Base-by-base conservation (phyloP, 2,797 vertebrate species). In the Hoplostethus mediterraneus region DNA sequence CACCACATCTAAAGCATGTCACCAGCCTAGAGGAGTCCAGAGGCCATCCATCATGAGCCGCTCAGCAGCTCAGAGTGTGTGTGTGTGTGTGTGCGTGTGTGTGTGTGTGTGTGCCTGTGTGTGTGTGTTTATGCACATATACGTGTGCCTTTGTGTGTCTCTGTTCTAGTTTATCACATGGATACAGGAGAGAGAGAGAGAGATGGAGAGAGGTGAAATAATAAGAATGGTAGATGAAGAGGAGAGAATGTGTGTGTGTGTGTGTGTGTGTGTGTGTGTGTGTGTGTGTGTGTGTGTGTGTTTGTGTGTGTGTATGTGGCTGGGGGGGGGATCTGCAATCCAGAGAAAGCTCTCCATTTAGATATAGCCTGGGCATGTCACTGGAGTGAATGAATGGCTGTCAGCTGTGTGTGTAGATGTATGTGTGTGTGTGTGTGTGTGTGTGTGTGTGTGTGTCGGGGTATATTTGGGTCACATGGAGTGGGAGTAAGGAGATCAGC, bases 291-390 rank as follows among this genome's bases (percentile, higher is more conserved):
- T 54, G 52, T 54, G 28, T 10, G 21, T 30, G 17, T 53, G 7
- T 53, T 7, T 17, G 40, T 6, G 21, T 21, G 21, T 21, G 21
- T 21, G 21, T 21, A 1, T 21, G 21, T 1, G 21, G 21, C 6
- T 33, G 28, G 33, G 54, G 36, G 55, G 42, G 49, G 42, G 44
- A 40, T 49, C 33, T 81, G 63, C 73, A 87, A 87, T 87, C 64
- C 62, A 69, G 56, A 82, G 78, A 90, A 90, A 89, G 81, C 77
- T 72, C 79, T 84, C 70, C 74, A 85, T 93, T 93, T 90, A 87
- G 89, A 88, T 85, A 78, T 83, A 87, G 80, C 62, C 77, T 6
- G 63, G 69, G 63, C 74, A 71, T 91, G 90, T 92, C 89, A 87
- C 38, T 56, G 45, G 56, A 80, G 65, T 79, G 84, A 90, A 92